Percentiles rank a stretch among this genome's conserved stretches.
These are phyloP conservation scores for Agrochola lota DNA, from an alignment of 2,888 invertebrate genomes.

Conservation along the genomic window DNA sequence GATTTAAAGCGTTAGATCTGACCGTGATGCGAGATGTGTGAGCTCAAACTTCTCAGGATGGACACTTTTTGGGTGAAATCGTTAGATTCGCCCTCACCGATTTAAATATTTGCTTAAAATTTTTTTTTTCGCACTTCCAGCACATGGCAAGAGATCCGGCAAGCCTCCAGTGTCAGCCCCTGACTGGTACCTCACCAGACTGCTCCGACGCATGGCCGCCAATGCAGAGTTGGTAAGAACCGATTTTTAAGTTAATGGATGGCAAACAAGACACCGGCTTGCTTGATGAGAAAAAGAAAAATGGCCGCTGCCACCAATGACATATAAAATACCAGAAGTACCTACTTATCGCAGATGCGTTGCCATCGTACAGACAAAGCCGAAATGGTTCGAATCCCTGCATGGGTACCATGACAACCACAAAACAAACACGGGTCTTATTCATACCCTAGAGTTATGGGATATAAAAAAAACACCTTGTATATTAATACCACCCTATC, in stretches of 20 bases:
- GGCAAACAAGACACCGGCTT: background rate
- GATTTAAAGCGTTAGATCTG: too few species aligned
- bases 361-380: background rate
- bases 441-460: too few species aligned
- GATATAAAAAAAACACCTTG: too few species aligned
- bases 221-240: conserved; percentile 80
- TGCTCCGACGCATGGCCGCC: conserved; percentile 82
- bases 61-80: too few species aligned
- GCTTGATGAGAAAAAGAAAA: background rate
- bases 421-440: too few species aligned
- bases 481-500: too few species aligned
- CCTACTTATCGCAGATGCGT: background rate
- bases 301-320: background rate
- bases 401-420: too few species aligned
- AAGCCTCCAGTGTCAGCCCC: conserved; percentile 80
- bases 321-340: background rate
- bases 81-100: too few species aligned
- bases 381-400: background rate
- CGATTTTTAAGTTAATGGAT: background rate
- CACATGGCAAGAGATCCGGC: conserved; percentile 92
- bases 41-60: too few species aligned
- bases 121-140: conserved; percentile 79
- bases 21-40: too few species aligned
- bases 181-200: conserved; percentile 85
- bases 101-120: too few species aligned